phyloP scores from a whole-genome alignment of 2,113 vertebrate genomes.

The Platysteira castanea region DNA sequence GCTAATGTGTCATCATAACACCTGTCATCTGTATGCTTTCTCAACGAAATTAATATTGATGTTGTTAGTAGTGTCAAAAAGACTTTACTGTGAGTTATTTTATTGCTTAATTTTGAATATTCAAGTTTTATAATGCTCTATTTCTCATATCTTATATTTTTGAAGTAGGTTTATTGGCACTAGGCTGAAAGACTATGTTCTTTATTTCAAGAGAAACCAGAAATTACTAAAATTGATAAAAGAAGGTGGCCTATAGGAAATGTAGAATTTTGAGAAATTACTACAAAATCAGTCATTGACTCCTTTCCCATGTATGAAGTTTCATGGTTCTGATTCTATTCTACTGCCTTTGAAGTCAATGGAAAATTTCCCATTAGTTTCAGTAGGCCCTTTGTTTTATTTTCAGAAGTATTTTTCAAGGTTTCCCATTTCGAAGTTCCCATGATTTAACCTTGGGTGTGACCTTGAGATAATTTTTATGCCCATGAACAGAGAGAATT shows the following conservation, averaged over 20 bases:
- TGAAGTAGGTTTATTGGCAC: neutral
- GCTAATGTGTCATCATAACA: neutral
- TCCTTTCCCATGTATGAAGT: neutral
- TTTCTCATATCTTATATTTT: neutral
- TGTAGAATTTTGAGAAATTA: neutral
- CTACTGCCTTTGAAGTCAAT: conserved; percentile 10
- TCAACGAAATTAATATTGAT: neutral
- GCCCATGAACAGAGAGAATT: neutral
- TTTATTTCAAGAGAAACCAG: neutral
- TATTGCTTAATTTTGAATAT: neutral
- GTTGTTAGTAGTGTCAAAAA: neutral
- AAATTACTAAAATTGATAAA: neutral
- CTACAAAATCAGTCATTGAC: neutral
- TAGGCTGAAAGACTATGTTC: neutral
- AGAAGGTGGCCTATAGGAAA: neutral
- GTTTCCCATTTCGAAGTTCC: neutral
- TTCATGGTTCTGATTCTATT: neutral
- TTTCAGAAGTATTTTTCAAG: neutral
- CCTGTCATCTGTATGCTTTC: neutral
- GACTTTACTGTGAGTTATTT: neutral
- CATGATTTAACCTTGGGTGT: neutral
- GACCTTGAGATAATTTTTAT: neutral
- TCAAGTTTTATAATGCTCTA: neutral
- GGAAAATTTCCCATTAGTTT: conserved; percentile 30
- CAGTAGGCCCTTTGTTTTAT: conserved; percentile 6